Evolutionary conservation across 1,140 invertebrate species (phyloP).

Genomic region (Papilio polyxenes): DNA sequence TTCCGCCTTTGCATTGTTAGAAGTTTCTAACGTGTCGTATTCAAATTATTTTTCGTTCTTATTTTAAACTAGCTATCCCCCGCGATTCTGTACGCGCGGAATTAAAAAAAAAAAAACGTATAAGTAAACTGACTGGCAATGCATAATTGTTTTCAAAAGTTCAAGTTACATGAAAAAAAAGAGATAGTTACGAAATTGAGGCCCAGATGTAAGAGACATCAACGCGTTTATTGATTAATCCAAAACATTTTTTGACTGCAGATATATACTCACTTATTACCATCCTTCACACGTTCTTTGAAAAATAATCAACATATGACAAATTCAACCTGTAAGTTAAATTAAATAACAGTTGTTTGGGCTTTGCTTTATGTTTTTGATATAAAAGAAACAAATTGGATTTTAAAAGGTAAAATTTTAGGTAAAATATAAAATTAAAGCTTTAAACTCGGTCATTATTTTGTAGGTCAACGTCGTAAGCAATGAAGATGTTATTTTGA

Average conservation of each 20-base stretch:
- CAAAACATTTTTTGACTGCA: not conserved
- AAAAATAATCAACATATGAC: too few relatives aligned
- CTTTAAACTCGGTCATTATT: not conserved
- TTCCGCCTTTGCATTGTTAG: slow-evolving; percentile 19
- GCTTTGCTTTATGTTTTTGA: too few relatives aligned
- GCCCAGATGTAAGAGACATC: not conserved
- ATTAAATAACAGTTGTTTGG: too few relatives aligned
- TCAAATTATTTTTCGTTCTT: not conserved
- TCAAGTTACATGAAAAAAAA: not conserved
- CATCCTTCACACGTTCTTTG: too few relatives aligned
- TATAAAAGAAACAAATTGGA: not conserved
- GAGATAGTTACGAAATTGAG: not conserved
- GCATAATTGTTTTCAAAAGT: not conserved
- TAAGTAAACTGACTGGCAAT: not conserved
- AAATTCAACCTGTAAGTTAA: too few relatives aligned
- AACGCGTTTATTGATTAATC: not conserved
- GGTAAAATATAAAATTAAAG: too few relatives aligned
- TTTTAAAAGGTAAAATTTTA: too few relatives aligned
- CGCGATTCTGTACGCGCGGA: too few relatives aligned
- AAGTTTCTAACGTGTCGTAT: slow-evolving; percentile 9
- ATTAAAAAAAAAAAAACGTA: too few relatives aligned
- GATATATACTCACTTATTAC: too few relatives aligned
- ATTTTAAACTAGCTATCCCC: not conserved
- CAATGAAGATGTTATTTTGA: not conserved
- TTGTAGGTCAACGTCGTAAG: not conserved